Base-by-base conservation (phyloP, 1,140 invertebrate genomes). In the Cardiocondyla obscurior region DNA sequence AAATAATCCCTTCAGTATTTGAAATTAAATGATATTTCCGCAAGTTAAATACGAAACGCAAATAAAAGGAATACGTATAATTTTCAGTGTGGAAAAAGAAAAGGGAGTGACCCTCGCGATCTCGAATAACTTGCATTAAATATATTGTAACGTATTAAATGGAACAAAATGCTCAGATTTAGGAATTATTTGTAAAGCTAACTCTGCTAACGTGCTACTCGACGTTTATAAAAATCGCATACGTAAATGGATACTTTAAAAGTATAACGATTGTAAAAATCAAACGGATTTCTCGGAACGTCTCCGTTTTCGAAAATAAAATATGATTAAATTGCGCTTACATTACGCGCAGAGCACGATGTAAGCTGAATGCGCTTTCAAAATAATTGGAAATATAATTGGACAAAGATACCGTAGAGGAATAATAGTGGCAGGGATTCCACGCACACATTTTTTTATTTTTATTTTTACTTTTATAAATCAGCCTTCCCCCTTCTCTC, bases 381-480 rank as follows among this genome's bases (percentile, higher is more conserved):
- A 82, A 76, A 82, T 74, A 82, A 82, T 82, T 82, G 72, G 81
- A 74, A 82, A 76, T 82, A 76, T 82, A 82, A 82, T 82, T 82
- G 72, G 57, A 73, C 79, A 74, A 73, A 74, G 39, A 70, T 81
- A 79, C 46, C 25, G 16, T 69, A 69, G 57, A 64, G 62, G 30
- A 39, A 53, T 67, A 67, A 79, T 79, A 79, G 46, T 62, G 22
- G 25, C 33, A 7, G 33, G 12, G 62, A 25, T 49, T 30, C 16
- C 39, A 2, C 6, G 16, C 33, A 36, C 51, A 51, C 42, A 5
- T 7, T 25, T 25, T 25, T 69, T 77, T 64, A 51, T 55, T 14
- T 7, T 25, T 25, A 25, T 69, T 77, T 42, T 22, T 79, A 69
- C 62, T 79, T 72, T 74, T 79, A 79, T 79, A 79, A 77, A 77